Base-by-base conservation (phyloP, 2,797 vertebrate genomes). In the Tiaroga cobitis region DNA sequence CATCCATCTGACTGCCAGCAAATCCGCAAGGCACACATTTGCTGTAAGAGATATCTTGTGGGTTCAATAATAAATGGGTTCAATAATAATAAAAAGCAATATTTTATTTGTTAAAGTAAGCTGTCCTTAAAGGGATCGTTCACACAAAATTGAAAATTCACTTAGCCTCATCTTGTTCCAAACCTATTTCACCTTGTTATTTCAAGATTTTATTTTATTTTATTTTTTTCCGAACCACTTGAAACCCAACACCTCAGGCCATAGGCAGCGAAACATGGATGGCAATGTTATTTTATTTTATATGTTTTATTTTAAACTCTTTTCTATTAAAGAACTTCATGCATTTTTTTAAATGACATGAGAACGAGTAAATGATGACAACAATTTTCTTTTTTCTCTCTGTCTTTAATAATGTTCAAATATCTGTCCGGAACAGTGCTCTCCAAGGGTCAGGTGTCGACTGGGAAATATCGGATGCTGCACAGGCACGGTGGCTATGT, bases 381-480 rank as follows among this genome's bases (percentile, higher is more conserved):
- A 0, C 24, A 13, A 16, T 5, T 18, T 5, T 19, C 5, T 51
- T 63, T n/a, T 59, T 5, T 18, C 11, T 32, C n/a, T 70, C 24
- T 83, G 24, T 18, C 24, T 49, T 74, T 82, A 82, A 79, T 49
- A 2, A 2, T 85, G 15, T 85, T 79, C 15, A 65, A 43, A 39
- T 61, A 34, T 85, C 9, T 84, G 18, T 76, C 43, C 39, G 72
- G 10, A 41, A 75, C 88, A 93, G 92, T 93, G 89, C 85, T 93
- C 51, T 91, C 88, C 67, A 92, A 90, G 73, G 92, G 92, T 19
- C 91, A 90, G 80, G 83, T 86, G 41, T 89, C 85, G 46, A 92
- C 90, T 26, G 90, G 92, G 34, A 90, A 80, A 80, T 92, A 92
- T 79, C 89, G 92, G 19, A 76, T 93, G 78, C 88, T 92, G 80